Evolutionary conservation across 2,113 vertebrate genomes (phyloP).

Genomic region (Noctilio leporinus): DNA sequence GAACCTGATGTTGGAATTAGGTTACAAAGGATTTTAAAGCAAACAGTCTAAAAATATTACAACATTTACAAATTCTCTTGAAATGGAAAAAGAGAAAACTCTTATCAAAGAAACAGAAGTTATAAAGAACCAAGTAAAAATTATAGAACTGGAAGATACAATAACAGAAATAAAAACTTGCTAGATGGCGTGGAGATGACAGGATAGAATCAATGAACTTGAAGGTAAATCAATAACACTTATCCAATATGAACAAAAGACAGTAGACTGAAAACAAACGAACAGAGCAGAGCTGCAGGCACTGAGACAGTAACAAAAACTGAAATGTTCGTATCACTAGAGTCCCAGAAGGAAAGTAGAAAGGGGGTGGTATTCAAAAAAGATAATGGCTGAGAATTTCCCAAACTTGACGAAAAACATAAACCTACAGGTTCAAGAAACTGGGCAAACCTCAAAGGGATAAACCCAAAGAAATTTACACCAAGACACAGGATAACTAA

Average conservation of each 20-base stretch:
- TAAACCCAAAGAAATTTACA: not conserved
- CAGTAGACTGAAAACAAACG: not conserved
- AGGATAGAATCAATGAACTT: not conserved
- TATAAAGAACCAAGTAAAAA: constrained; percentile 18
- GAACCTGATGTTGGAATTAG: not conserved
- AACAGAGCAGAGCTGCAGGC: not conserved
- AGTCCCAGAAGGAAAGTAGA: not conserved
- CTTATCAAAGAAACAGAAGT: constrained; percentile 1
- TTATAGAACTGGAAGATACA: not conserved
- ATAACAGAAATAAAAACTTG: not conserved
- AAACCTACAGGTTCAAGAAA: not conserved
- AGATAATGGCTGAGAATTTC: not conserved
- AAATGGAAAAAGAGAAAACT: not conserved
- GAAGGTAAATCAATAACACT: not conserved
- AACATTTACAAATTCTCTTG: not conserved
- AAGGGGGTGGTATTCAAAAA: not conserved
- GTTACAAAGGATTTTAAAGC: not conserved
- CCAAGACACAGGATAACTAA: not conserved
- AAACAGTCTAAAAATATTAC: not conserved
- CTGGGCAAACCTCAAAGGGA: not conserved
- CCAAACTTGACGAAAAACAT: not conserved
- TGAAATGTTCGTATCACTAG: not conserved
- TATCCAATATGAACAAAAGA: not conserved
- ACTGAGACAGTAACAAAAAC: not conserved
- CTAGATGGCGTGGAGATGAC: not conserved